Conservation (phyloP, 2,113 vertebrate genomes). For the Gymnobelideus leadbeateri region DNA sequence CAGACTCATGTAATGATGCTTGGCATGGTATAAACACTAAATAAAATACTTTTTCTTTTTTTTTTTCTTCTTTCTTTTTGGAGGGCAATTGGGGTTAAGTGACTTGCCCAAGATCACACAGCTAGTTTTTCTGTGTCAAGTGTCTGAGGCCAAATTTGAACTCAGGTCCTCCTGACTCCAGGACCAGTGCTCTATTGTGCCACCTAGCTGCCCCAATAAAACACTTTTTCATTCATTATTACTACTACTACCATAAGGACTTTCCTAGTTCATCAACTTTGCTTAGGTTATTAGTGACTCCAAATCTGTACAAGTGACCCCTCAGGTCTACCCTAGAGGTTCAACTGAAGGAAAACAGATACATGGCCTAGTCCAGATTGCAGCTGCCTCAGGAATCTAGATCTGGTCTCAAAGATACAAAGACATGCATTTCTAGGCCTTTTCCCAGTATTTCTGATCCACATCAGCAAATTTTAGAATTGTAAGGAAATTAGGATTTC, state of each 20-base stretch:
- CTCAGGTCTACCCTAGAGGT: neutral
- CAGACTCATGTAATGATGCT: too few relatives aligned
- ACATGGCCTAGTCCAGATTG: neutral
- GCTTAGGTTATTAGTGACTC: neutral
- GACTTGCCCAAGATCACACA: too few relatives aligned
- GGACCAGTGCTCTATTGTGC: too few relatives aligned
- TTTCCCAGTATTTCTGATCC: neutral
- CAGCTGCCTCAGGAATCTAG: neutral
- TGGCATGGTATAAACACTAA: neutral
- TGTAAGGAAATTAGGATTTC: neutral
- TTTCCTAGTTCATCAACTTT: neutral
- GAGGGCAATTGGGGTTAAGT: too few relatives aligned
- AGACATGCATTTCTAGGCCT: neutral
- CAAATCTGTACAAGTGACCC: neutral
- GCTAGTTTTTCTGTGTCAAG: too few relatives aligned
- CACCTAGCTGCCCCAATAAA: too few relatives aligned
- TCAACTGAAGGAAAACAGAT: neutral
- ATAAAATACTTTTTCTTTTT: neutral
- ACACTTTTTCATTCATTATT: neutral
- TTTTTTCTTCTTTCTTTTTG: too few relatives aligned
- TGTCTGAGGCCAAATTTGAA: too few relatives aligned
- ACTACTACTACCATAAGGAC: neutral
- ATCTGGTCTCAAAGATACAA: neutral
- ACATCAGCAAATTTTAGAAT: neutral
- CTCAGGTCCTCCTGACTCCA: too few relatives aligned